A percentile compares a stretch with the other conserved stretches of the same genome.
phyloP scores from a whole-genome alignment of 1,140 invertebrate genomes.

The Pantala flavescens region DNA sequence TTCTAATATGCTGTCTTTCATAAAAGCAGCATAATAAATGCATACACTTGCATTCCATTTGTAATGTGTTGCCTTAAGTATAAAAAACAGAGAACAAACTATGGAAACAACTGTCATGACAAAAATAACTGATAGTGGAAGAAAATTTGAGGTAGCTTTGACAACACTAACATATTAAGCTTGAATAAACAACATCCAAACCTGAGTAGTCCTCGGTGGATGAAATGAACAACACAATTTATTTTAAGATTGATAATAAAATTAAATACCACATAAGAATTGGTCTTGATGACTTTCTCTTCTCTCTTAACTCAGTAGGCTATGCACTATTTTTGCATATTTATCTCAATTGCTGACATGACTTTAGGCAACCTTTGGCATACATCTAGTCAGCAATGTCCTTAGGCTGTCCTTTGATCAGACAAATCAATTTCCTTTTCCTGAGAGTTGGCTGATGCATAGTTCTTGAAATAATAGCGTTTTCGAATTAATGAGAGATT shows the following conservation, averaged over 20 bases:
- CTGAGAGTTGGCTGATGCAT: neutral
- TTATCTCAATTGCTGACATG: neutral
- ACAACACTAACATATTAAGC: neutral
- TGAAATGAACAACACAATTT: too few species aligned
- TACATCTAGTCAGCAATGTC: neutral
- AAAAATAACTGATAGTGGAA: neutral
- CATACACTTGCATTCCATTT: too few species aligned
- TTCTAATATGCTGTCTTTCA: too few species aligned
- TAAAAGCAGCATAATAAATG: too few species aligned
- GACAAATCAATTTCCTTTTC: neutral
- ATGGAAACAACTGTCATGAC: neutral
- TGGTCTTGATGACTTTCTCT: too few species aligned
- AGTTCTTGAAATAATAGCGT: neutral
- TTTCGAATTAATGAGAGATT: too few species aligned
- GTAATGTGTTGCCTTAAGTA: too few species aligned
- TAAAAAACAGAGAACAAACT: neutral
- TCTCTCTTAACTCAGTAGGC: neutral
- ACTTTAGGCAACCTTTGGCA: neutral
- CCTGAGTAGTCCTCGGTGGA: neutral
- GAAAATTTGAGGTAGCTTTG: neutral
- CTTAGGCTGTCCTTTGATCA: neutral
- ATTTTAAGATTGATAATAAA: too few species aligned
- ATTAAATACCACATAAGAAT: too few species aligned
- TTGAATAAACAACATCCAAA: neutral
- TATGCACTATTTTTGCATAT: neutral